Evolutionary conservation across 2,113 vertebrate species (phyloP).

Genomic region (Columba janthina): DNA sequence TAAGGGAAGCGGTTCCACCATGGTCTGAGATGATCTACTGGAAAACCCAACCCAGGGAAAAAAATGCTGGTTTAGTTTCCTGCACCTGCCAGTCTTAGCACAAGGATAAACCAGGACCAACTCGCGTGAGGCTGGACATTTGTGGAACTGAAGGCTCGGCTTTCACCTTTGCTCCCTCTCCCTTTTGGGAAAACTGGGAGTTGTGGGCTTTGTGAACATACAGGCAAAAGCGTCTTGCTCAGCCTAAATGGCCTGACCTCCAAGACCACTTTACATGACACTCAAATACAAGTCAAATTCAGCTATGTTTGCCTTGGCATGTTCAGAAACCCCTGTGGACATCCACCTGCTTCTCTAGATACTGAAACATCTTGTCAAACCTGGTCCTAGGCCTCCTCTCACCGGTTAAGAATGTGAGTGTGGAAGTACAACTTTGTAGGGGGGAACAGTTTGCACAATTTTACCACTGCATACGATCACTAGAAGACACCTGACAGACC

Average conservation of each 20-base stretch:
- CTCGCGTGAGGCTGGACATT: neutral
- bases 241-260: accelerated
- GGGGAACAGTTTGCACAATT: neutral
- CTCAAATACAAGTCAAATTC: neutral
- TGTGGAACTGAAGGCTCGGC: neutral
- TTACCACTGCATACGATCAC: neutral
- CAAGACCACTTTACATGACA: neutral
- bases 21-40: neutral
- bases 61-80: neutral
- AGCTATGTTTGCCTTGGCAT: neutral
- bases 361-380: neutral
- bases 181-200: neutral
- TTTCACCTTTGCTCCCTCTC: neutral
- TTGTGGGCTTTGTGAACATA: neutral
- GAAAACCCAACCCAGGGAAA: neutral
- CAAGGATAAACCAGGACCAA: neutral
- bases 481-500: neutral
- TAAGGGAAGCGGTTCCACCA: neutral
- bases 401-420: neutral
- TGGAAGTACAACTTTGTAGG: neutral
- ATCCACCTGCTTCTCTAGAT: neutral
- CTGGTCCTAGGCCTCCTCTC: neutral
- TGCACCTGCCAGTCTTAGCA: neutral
- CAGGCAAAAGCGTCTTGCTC: neutral
- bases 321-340: neutral